Base-by-base conservation (phyloP, 2,113 vertebrate genomes). In the Murina feae region DNA sequence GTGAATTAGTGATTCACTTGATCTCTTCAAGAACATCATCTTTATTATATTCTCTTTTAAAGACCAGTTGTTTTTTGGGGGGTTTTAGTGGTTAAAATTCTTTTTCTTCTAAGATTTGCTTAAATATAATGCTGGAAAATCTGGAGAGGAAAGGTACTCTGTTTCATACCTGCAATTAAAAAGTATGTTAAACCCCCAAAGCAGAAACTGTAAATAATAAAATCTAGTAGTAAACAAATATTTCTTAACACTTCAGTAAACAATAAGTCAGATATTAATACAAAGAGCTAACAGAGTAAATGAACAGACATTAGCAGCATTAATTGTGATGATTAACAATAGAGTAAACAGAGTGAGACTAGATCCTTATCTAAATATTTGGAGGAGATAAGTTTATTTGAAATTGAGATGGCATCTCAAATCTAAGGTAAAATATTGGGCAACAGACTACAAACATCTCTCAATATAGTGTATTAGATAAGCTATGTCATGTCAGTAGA, bases 121-220 rank as follows among this genome's bases (percentile, higher is more conserved):
- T 81, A 82, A 87, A 71, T 32, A 74, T 18, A 10, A 6, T 81
- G 37, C 18, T 72, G 9, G 10, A 20, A 93, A 82, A 74, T n/a
- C 17, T 75, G 42, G 28, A 20, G 5, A 53, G 8, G 18, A 90
- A 91, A 81, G 7, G 21, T 28, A 53, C 13, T 82, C 9, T 53
- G 35, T 47, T 76, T 51, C 4, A 18, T 88, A 39, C 14, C 9
- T 72, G 13, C 37, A 74, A 13, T 66, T 94, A 53, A 71, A 82
- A 84, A 71, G 18, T 32, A 66, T 72, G 25, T 84, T 37, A 75
- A 37, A 74, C 17, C 7, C 30, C 8, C 1, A 94, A 95, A 30
- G 69, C 65, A 84, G 65, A 82, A 91, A 72, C 13, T 66, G 13
- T 35, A 79, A 68, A 53, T 95, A 78, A 79, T 68, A 72, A 96